phyloP scores from a whole-genome alignment of 2,797 vertebrate species.

The Argentina silus region DNA sequence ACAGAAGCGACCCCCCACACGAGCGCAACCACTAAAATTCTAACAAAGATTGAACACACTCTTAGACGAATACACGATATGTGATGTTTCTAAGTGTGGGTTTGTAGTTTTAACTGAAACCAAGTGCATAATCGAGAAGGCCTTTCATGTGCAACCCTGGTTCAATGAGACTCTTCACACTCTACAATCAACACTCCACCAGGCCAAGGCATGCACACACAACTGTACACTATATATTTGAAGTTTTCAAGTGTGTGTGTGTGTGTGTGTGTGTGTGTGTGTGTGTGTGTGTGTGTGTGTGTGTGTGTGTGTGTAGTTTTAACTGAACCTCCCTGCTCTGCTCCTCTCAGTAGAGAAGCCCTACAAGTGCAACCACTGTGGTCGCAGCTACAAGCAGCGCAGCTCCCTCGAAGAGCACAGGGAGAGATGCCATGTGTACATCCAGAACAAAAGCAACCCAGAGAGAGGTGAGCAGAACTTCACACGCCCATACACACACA shows the following conservation, averaged over 20 bases:
- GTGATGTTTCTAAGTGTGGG: neutral
- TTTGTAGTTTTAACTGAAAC: neutral
- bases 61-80: neutral
- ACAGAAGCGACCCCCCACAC: too few relatives aligned
- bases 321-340: slow-evolving; percentile 42
- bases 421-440: slow-evolving; percentile 90
- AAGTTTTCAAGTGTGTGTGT: slow-evolving; percentile 6
- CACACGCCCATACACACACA: neutral
- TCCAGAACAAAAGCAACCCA: slow-evolving; percentile 80
- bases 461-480: slow-evolving; percentile 69
- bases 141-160: too few relatives aligned
- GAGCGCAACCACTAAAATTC: too few relatives aligned
- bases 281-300: slow-evolving; percentile 14
- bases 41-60: neutral
- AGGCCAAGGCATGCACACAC: too few relatives aligned
- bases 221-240: too few relatives aligned
- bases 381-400: slow-evolving; percentile 78
- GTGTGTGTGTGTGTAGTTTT: slow-evolving; percentile 28
- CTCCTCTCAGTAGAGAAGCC: slow-evolving; percentile 77
- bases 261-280: slow-evolving; percentile 15
- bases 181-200: too few relatives aligned
- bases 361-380: slow-evolving; percentile 79
- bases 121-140: too few relatives aligned
- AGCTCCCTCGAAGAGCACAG: slow-evolving; percentile 92
- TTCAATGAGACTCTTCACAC: too few relatives aligned